A percentile compares a stretch with the other conserved stretches of the same genome.
These are phyloP conservation scores for Schizaphis graminum DNA, from an alignment of 2,888 invertebrate genomes.

Conservation along the genomic window DNA sequence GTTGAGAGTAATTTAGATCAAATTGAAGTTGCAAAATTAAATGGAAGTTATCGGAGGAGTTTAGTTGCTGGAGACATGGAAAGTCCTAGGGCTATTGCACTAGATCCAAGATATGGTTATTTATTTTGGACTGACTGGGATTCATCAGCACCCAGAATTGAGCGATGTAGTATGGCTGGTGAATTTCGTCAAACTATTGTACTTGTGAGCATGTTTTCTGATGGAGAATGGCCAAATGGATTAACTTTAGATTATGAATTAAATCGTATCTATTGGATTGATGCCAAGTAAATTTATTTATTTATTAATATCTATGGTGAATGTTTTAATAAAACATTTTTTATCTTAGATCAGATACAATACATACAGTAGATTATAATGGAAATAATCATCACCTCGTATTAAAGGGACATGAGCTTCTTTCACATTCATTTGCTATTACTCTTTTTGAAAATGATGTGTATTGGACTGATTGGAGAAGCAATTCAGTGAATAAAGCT, in stretches of 20 bases:
- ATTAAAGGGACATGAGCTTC: conserved; percentile 80
- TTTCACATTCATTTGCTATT: conserved; percentile 91
- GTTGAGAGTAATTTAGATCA: conserved; percentile 87
- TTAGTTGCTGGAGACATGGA: conserved; percentile 86
- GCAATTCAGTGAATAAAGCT: conserved; percentile 86
- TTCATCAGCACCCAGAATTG: conserved; percentile 82
- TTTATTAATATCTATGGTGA: neutral
- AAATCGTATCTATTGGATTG: conserved; percentile 85
- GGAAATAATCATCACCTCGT: conserved; percentile 81
- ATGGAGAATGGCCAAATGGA: conserved; percentile 88
- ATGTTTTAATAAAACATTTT: conserved; percentile 45
- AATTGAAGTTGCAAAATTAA: conserved; percentile 83
- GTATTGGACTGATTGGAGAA: conserved; percentile 96
- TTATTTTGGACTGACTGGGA: conserved; percentile 94
- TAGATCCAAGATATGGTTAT: conserved; percentile 83
- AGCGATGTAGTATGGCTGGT: conserved; percentile 86
- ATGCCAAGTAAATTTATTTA: conserved; percentile 75
- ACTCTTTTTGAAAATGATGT: conserved; percentile 87
- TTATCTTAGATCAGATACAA: conserved; percentile 81
- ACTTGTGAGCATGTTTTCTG: conserved; percentile 74
- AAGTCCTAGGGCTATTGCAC: conserved; percentile 85
- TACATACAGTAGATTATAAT: conserved; percentile 86
- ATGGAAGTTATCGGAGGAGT: conserved; percentile 83
- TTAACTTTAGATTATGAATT: conserved; percentile 83
- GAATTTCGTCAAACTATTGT: conserved; percentile 76